phyloP scores from a whole-genome alignment of 2,113 vertebrate species.

The Syngnathus typhle region DNA sequence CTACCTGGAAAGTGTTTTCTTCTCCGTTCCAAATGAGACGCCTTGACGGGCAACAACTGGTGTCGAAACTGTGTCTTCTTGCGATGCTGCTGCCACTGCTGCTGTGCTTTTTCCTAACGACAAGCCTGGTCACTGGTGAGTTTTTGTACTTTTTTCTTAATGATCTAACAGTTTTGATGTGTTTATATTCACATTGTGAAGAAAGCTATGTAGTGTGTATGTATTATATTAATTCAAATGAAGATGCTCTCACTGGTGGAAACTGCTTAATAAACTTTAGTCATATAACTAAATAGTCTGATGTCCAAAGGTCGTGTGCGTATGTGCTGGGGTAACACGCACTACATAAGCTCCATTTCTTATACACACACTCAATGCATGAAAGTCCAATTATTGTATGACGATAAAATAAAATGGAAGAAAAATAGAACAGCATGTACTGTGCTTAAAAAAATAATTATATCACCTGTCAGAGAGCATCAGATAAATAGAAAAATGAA shows the following conservation, averaged over 20 bases:
- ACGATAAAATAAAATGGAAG: no score
- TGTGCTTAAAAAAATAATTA: not conserved
- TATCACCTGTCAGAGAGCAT: not conserved
- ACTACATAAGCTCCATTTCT: not conserved
- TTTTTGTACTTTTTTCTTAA: not conserved
- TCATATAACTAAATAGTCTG: constrained; percentile 2
- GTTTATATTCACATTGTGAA: not conserved
- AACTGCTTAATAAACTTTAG: not conserved
- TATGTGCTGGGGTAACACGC: not conserved
- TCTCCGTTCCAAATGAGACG: constrained; percentile 10
- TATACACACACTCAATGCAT: not conserved
- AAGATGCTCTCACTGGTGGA: not conserved
- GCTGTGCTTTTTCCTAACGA: constrained; percentile 34
- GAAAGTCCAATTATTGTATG: not conserved
- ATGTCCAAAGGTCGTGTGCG: constrained; percentile 63
- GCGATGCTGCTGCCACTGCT: constrained; percentile 48
- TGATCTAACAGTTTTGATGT: not conserved
- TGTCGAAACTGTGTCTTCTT: constrained; percentile 7
- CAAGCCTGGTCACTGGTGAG: constrained; percentile 49
- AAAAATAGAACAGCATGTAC: not conserved
- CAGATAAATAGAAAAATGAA: not conserved
- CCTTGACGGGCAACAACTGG: not conserved
- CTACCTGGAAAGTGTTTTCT: not conserved
- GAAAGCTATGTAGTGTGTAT: not conserved
- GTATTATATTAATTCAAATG: not conserved